Evolutionary conservation across 1,140 invertebrate species (phyloP).

Genomic region (Onthophagus taurus): DNA sequence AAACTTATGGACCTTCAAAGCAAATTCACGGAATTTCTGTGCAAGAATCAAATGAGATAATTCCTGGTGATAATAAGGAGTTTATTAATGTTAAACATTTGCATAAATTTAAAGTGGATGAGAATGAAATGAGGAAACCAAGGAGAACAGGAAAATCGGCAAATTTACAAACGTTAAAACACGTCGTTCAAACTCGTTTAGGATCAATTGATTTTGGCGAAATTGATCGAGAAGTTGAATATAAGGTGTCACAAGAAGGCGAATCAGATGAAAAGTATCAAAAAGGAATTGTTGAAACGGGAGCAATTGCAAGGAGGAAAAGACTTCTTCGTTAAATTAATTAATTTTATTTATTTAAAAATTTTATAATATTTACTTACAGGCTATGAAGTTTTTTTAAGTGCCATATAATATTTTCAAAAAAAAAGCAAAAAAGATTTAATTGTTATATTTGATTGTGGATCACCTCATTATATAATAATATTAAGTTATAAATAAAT

Average conservation of each 20-base stretch:
- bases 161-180: constrained; percentile 30
- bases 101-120: constrained; percentile 37
- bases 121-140: constrained; percentile 20
- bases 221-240: constrained; percentile 44
- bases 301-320: constrained; percentile 35
- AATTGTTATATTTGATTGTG: too few relatives aligned
- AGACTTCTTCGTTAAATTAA: too few relatives aligned
- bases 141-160: constrained; percentile 24
- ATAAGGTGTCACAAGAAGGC: constrained; percentile 43
- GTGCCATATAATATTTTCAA: too few relatives aligned
- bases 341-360: too few relatives aligned
- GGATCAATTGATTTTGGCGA: constrained; percentile 36
- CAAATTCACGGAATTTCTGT: constrained; percentile 37
- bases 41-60: constrained; percentile 46
- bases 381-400: too few relatives aligned
- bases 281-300: constrained; percentile 48
- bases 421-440: too few relatives aligned
- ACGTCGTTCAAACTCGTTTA: constrained; percentile 31
- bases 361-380: too few relatives aligned
- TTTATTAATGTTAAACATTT: constrained; percentile 41
- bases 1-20: constrained; percentile 64
- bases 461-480: too few relatives aligned
- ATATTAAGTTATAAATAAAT: too few relatives aligned
- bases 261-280: constrained; percentile 44
- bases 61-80: constrained; percentile 24